Evolutionary conservation across 1,140 invertebrate species (phyloP), one percentile per base, ranked within the genome.

Genomic region (Eriosoma lanigerum): DNA sequence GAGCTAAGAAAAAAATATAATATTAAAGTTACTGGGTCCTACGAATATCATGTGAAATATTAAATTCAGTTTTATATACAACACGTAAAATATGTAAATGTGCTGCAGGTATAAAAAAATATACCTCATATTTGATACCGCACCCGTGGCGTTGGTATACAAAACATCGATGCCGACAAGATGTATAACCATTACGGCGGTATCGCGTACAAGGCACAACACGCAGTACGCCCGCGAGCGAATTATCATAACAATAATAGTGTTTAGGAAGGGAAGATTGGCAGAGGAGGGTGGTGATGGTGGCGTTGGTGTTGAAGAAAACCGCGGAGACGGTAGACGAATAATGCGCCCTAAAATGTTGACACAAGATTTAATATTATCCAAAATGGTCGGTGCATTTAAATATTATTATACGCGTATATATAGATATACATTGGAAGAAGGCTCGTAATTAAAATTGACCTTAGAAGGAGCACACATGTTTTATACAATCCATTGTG

Each of bases 371-470:
- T 10, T 15, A 48, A 32, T 19, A 60, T 26, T 60, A 58, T 78
- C 56, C 29, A 26, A 48, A 56, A 24, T 26, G 56, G 75, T 38
- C 52, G 73, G 72, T 56, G 72, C 72, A 58, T 75, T 75, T 75
- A 58, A 75, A 75, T 75, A 58, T 38, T 24, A 68, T 32, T 2
- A 48, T 26, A 26, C 13, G 52, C 44, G 21, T 24, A 72, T 4
- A 60, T 13, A 68, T 10, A 70, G 1, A 54, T 26, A 56, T n/a
- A 29, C n/a, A 15, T 15, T 46, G 15, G 32, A 44, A 76, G 73
- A 46, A 60, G 73, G 13, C 73, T 76, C 38, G 73, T 76, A 76
- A 76, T 76, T 76, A 76, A 76, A 76, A 76, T 76, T 50, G 52
- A 76, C 73, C 54, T n/a, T 44, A 76, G 32, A 58, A 58, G 52